phyloP scores from a whole-genome alignment of 2,113 vertebrate species.

The Sinocyclocheilus maitianheensis region DNA sequence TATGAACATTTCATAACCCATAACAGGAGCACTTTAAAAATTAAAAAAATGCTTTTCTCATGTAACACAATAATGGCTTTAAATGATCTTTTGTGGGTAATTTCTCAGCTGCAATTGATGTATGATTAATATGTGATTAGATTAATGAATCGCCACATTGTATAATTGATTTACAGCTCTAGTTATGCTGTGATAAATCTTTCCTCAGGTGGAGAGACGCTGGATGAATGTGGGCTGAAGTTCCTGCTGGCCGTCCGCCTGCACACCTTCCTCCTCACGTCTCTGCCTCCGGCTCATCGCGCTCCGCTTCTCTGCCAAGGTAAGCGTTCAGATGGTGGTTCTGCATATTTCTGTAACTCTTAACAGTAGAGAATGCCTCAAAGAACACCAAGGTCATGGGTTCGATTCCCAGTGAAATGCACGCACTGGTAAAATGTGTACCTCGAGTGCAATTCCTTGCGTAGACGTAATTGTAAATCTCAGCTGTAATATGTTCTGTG shows the following conservation, averaged over 20 bases:
- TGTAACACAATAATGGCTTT: too few relatives aligned
- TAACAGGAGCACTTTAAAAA: too few relatives aligned
- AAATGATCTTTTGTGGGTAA: too few relatives aligned
- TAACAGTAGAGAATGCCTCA: too few relatives aligned
- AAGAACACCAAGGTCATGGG: background rate
- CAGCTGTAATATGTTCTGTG: background rate
- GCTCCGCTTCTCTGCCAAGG: slow-evolving; percentile 91
- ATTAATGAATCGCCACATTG: too few relatives aligned
- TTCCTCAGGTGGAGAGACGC: slow-evolving; percentile 88
- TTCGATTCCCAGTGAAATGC: background rate
- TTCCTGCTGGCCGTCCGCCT: slow-evolving; percentile 93
- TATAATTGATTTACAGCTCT: too few relatives aligned
- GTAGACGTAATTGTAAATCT: background rate
- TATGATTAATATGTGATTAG: too few relatives aligned
- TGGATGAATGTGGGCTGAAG: slow-evolving; percentile 96
- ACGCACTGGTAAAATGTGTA: background rate
- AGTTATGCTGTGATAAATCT: too few relatives aligned
- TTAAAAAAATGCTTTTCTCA: too few relatives aligned
- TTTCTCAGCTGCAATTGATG: too few relatives aligned
- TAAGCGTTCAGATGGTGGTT: slow-evolving; percentile 48
- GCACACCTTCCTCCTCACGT: slow-evolving; percentile 93
- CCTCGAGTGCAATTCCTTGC: too few relatives aligned
- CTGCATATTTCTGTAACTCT: background rate
- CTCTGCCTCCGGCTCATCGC: slow-evolving; percentile 87
- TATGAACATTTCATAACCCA: too few relatives aligned